phyloP scores from a whole-genome alignment of 2,113 vertebrate genomes.

The Tetraodon nigroviridis region DNA sequence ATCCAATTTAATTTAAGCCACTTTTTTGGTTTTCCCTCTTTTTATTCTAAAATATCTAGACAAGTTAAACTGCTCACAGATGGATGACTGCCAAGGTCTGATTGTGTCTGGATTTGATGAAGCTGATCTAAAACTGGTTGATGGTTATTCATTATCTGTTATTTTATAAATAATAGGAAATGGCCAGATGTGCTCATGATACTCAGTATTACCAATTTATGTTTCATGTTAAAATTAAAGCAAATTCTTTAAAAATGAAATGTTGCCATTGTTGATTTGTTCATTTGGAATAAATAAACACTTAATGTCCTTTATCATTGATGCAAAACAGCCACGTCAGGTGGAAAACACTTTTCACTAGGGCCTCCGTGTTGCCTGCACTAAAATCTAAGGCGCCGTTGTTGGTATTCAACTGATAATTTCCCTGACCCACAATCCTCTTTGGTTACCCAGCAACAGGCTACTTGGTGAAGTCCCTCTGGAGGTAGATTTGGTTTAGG shows the following conservation, averaged over 20 bases:
- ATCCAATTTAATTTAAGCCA: constrained; percentile 29
- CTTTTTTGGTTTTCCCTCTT: constrained; percentile 28
- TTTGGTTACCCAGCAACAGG: constrained; percentile 68
- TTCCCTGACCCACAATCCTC: constrained; percentile 56
- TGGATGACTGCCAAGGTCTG: constrained; percentile 34
- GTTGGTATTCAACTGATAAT: constrained; percentile 64
- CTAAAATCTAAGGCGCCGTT: constrained; percentile 18
- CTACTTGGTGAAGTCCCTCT: constrained; percentile 47
- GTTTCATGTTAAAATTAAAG: no score
- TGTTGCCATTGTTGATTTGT: not conserved
- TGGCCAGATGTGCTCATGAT: not conserved
- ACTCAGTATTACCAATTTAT: not conserved
- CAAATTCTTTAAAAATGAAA: not conserved
- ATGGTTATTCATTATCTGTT: constrained; percentile 27
- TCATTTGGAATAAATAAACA: not conserved
- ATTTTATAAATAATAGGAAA: not conserved
- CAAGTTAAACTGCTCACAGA: constrained; percentile 36
- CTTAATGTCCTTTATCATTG: not conserved
- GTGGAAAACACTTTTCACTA: constrained; percentile 9
- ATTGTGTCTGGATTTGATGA: constrained; percentile 36
- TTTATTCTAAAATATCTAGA: not conserved
- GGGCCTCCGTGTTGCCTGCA: constrained; percentile 11
- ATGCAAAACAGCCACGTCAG: not conserved
- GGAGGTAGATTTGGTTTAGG: constrained; percentile 61
- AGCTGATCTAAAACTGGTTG: constrained; percentile 38